These are phyloP conservation scores for Idaea aversata DNA, from an alignment of 2,888 invertebrate genomes.

Conservation along the genomic window DNA sequence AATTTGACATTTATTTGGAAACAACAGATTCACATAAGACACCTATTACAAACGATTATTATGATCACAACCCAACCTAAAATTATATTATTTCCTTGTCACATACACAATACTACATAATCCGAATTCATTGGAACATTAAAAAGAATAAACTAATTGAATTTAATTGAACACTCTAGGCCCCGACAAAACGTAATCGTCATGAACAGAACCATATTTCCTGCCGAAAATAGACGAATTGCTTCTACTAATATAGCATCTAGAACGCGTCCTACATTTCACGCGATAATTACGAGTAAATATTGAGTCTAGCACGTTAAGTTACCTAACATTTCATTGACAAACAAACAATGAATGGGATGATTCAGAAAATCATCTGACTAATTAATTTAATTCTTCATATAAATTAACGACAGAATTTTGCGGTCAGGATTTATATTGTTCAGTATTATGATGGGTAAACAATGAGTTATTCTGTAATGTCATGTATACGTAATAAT, in stretches of 20 bases:
- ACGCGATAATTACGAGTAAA: background rate
- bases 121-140: background rate
- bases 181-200: background rate
- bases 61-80: no score
- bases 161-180: background rate
- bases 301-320: background rate
- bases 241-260: background rate
- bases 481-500: background rate
- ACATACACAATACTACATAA: background rate
- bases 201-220: background rate
- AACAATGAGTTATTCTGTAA: background rate
- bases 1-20: no score
- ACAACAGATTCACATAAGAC: no score
- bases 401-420: background rate
- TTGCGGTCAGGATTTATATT: background rate
- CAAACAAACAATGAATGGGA: background rate
- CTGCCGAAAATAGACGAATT: background rate
- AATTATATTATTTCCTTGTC: no score
- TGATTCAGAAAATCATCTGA: background rate
- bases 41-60: no score
- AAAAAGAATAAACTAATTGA: background rate
- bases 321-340: background rate
- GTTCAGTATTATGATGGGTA: background rate
- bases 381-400: background rate
- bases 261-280: background rate